phyloP scores from a whole-genome alignment of 1,140 invertebrate genomes.

The Stegodyphus dumicola region DNA sequence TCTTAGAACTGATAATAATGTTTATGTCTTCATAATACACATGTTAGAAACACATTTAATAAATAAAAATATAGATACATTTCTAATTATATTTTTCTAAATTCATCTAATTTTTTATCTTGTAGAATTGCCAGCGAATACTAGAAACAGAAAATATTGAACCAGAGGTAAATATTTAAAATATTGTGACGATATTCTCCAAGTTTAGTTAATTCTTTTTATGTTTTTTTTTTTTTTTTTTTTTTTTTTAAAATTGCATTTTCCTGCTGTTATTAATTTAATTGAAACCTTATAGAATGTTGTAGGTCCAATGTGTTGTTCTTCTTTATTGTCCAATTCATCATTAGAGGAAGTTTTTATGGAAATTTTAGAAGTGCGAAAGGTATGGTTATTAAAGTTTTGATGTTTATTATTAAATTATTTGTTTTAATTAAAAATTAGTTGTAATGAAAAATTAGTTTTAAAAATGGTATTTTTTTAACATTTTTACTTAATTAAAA shows the following conservation, averaged over 20 bases:
- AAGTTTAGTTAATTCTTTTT: background rate
- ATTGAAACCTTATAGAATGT: conserved; percentile 22
- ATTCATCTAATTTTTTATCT: background rate
- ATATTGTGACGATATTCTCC: background rate
- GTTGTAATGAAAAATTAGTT: background rate
- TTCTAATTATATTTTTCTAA: background rate
- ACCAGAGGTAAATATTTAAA: conserved; percentile 27
- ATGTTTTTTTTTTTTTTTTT: background rate
- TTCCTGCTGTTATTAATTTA: background rate
- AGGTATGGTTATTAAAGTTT: conserved; percentile 2
- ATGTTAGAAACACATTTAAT: too few relatives aligned
- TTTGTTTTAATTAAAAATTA: background rate
- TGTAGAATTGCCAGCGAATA: conserved; percentile 33
- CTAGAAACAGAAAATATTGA: conserved; percentile 27
- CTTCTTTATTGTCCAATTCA: conserved; percentile 27
- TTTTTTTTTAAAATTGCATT: background rate
- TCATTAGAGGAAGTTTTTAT: conserved; percentile 25
- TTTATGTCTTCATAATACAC: too few relatives aligned
- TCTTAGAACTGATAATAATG: too few relatives aligned
- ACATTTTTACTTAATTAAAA: background rate
- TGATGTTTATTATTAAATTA: background rate
- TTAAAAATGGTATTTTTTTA: background rate
- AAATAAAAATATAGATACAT: too few relatives aligned
- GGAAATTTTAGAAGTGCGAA: conserved; percentile 34
- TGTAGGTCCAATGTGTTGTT: conserved; percentile 26